These are phyloP conservation scores for Plotosus lineatus DNA, from an alignment of 2,113 vertebrate species.

Conservation along the genomic window DNA sequence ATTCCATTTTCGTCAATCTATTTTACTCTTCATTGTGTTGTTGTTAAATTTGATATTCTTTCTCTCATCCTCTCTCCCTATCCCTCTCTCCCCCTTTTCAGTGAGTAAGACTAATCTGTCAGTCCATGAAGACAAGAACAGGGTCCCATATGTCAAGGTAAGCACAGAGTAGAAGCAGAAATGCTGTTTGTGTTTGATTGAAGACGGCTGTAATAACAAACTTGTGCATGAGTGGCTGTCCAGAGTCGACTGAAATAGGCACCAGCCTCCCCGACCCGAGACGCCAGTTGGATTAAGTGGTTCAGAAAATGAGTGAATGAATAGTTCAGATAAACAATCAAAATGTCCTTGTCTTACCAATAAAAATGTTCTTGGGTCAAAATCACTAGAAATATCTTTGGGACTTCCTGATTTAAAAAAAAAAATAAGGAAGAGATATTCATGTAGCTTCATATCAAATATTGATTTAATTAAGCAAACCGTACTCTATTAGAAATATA, in stretches of 20 bases:
- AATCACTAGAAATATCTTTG: too few relatives aligned
- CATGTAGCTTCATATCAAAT: too few relatives aligned
- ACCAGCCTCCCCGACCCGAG: too few relatives aligned
- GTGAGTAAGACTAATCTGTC: conserved; percentile 95
- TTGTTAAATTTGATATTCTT: conserved; percentile 2
- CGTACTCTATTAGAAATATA: too few relatives aligned
- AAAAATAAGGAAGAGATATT: too few relatives aligned
- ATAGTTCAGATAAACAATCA: neutral
- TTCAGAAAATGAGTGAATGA: too few relatives aligned
- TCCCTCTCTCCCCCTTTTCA: conserved; percentile 63
- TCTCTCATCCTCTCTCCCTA: neutral
- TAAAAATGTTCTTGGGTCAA: too few relatives aligned
- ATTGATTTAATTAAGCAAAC: too few relatives aligned
- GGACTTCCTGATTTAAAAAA: too few relatives aligned
- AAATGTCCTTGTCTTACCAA: neutral
- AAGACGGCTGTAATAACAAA: neutral
- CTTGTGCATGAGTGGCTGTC: too few relatives aligned
- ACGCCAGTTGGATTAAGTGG: too few relatives aligned
- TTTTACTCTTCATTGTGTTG: neutral
- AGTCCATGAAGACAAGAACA: conserved; percentile 97
- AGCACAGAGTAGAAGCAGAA: conserved; percentile 24
- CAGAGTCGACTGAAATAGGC: too few relatives aligned
- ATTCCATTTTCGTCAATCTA: neutral
- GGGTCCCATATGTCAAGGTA: conserved; percentile 96
- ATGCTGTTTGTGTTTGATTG: neutral